Evolutionary conservation across 2,888 invertebrate genomes (phyloP).

Genomic region (Encarsia formosa): DNA sequence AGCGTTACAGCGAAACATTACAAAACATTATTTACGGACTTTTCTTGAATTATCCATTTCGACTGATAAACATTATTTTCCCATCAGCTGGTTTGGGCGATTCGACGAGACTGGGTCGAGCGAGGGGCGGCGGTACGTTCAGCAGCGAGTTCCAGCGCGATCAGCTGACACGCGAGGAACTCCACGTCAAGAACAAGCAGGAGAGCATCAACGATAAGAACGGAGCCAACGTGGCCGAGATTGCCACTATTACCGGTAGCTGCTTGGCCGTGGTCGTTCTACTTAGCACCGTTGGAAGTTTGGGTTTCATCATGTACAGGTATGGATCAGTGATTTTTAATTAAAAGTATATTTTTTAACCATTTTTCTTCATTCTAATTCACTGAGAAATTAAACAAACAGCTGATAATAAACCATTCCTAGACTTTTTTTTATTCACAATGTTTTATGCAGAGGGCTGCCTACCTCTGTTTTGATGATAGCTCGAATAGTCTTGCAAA

Average conservation of each 20-base stretch:
- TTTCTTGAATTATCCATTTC: too few species aligned
- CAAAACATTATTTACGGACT: too few species aligned
- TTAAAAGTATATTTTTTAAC: too few species aligned
- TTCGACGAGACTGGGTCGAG: conserved; percentile 42
- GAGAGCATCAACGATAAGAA: conserved; percentile 22
- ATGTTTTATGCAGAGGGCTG: too few species aligned
- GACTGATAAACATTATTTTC: background rate
- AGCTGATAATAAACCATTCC: too few species aligned
- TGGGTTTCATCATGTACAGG: conserved; percentile 49
- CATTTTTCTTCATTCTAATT: too few species aligned
- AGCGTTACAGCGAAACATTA: too few species aligned
- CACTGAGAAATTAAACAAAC: too few species aligned
- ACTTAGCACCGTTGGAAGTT: conserved; percentile 44
- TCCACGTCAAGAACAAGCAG: conserved; percentile 12
- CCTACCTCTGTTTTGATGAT: too few species aligned
- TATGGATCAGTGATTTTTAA: too few species aligned
- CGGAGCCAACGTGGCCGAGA: conserved; percentile 38
- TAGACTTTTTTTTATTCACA: too few species aligned
- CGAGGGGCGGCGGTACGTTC: conserved; percentile 43
- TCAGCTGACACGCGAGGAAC: conserved; percentile 27
- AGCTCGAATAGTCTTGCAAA: too few species aligned
- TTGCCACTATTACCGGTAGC: conserved; percentile 46
- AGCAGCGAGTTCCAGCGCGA: conserved; percentile 41
- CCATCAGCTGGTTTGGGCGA: conserved; percentile 35
- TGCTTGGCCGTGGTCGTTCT: conserved; percentile 44